Conservation (phyloP, 1,140 invertebrate genomes). For the Sarcophaga bullata region DNA sequence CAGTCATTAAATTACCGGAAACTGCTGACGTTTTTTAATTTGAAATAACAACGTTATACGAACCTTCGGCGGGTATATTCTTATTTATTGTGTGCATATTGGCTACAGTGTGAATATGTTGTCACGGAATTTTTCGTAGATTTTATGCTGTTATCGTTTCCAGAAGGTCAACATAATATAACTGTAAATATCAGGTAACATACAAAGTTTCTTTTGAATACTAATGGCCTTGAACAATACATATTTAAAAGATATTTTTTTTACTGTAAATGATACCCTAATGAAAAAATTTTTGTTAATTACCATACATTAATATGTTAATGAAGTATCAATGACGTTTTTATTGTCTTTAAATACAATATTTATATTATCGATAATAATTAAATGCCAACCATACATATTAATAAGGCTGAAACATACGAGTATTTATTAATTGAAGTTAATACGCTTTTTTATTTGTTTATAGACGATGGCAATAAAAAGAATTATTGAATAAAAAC, state of each 20-base stretch:
- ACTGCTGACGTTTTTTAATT: too few species aligned
- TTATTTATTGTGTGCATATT: too few species aligned
- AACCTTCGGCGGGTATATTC: too few species aligned
- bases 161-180: too few species aligned
- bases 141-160: too few species aligned
- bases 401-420: background rate
- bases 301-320: background rate
- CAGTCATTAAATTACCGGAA: too few species aligned
- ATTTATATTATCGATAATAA: background rate
- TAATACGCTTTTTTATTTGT: background rate
- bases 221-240: too few species aligned
- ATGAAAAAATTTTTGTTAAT: background rate
- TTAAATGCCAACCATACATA: background rate
- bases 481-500: background rate
- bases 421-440: background rate
- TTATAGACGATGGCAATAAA: background rate
- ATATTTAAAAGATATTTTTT: background rate
- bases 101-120: too few species aligned
- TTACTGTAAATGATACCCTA: background rate
- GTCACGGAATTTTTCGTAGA: too few species aligned
- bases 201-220: too few species aligned
- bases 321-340: background rate
- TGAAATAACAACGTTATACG: too few species aligned
- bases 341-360: background rate
- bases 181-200: too few species aligned